Conservation (phyloP, 2,113 vertebrate species). For the Brachypteracias leptosomus region DNA sequence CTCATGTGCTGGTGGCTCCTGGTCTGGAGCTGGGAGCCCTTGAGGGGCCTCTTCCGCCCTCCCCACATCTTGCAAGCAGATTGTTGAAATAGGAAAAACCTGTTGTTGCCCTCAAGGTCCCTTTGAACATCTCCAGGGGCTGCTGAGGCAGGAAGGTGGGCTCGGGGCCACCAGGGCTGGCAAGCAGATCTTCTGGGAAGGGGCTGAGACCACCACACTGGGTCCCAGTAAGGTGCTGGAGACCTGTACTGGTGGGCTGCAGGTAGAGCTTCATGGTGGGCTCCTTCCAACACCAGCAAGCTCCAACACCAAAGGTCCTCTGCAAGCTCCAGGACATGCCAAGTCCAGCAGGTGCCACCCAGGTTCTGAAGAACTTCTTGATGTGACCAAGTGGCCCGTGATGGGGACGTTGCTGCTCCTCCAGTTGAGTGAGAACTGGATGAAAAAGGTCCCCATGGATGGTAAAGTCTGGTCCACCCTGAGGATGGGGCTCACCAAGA, state of each 20-base stretch:
- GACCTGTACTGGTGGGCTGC: background rate
- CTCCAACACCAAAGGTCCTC: background rate
- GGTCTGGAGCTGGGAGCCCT: background rate
- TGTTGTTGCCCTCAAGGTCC: background rate
- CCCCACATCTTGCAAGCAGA: slow-evolving; percentile 50
- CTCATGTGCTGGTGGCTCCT: background rate
- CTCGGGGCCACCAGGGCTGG: accelerated
- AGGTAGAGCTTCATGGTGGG: background rate
- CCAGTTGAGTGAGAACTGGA: accelerated
- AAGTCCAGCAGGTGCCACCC: background rate
- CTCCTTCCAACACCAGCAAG: background rate
- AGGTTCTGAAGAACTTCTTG: background rate
- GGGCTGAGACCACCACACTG: accelerated
- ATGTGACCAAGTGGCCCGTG: background rate
- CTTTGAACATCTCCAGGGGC: background rate
- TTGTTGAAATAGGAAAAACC: background rate
- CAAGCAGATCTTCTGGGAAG: background rate
- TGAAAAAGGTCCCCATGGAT: background rate
- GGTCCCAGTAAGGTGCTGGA: background rate
- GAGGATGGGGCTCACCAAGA: accelerated
- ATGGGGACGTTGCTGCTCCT: accelerated
- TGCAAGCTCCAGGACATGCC: accelerated
- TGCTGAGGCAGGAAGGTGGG: background rate
- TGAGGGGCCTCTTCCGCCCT: slow-evolving; percentile 9
- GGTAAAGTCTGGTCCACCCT: background rate